These are phyloP conservation scores for Acleris cristana DNA, from an alignment of 2,888 invertebrate genomes.

Conservation along the genomic window DNA sequence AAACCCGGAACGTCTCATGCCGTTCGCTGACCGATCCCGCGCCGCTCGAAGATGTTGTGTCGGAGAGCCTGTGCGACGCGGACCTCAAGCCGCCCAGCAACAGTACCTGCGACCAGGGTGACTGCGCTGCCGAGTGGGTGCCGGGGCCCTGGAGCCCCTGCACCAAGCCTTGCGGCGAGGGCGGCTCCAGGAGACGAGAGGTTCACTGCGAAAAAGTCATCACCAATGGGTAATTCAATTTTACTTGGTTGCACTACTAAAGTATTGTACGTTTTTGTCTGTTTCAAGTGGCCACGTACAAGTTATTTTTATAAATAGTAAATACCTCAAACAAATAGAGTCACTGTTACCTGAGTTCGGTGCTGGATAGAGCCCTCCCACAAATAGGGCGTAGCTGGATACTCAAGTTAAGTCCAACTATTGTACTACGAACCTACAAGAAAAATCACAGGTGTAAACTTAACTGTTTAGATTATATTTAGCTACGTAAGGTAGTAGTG, in stretches of 20 bases:
- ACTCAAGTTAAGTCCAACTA: no score
- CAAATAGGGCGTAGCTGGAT: no score
- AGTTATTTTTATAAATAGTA: no score
- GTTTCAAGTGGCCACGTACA: no score
- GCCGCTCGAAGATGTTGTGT: slow-evolving; percentile 87
- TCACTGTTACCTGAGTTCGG: no score
- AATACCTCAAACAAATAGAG: no score
- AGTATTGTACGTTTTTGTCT: no score
- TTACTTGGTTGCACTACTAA: neutral
- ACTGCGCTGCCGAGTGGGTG: slow-evolving; percentile 88
- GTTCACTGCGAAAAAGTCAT: slow-evolving; percentile 92
- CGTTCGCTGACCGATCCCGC: slow-evolving; percentile 84
- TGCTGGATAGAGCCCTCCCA: no score
- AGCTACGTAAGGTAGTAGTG: no score
- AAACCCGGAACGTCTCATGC: slow-evolving; percentile 91
- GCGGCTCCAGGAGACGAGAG: slow-evolving; percentile 87
- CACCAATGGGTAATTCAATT: slow-evolving; percentile 83
- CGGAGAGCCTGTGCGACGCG: slow-evolving; percentile 89
- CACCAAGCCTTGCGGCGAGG: slow-evolving; percentile 91
- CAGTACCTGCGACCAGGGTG: slow-evolving; percentile 88
- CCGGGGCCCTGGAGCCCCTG: slow-evolving; percentile 92
- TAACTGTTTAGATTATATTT: no score
- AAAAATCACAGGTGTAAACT: no score
- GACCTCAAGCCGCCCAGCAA: slow-evolving; percentile 88
- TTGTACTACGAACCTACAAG: no score